These are phyloP conservation scores for Pangasius sanitwongsei DNA, from an alignment of 2,797 vertebrate genomes.

Conservation along the genomic window DNA sequence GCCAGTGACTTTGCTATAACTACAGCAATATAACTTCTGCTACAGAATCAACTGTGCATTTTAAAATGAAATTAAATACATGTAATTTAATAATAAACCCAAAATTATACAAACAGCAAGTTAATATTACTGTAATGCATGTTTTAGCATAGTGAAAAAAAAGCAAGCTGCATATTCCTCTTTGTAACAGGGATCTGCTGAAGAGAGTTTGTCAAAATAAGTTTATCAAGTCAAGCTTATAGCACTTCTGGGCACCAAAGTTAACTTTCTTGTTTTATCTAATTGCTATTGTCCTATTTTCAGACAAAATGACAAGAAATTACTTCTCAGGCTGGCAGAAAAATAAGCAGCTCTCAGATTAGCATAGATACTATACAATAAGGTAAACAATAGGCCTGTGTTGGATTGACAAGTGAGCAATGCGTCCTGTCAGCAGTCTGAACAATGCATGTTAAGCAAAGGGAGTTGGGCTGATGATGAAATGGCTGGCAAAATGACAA, in stretches of 20 bases:
- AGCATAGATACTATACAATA: constrained; percentile 49
- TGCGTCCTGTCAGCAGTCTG: constrained; percentile 36
- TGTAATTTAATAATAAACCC: not conserved
- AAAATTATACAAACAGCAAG: not conserved
- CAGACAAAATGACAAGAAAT: constrained; percentile 31
- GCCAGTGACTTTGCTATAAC: not conserved
- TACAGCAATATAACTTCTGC: not conserved
- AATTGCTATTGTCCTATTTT: constrained; percentile 19
- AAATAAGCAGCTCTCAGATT: constrained; percentile 52
- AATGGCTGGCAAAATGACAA: constrained; percentile 36
- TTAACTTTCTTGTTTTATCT: constrained; percentile 20
- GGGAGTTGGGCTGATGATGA: constrained; percentile 31
- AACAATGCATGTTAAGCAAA: constrained; percentile 46
- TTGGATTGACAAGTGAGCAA: constrained; percentile 50
- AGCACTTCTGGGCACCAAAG: not conserved
- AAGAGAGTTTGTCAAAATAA: not conserved
- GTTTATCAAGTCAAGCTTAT: constrained; percentile 16
- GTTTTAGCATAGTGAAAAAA: not conserved
- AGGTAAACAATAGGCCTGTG: constrained; percentile 39
- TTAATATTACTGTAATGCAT: not conserved
- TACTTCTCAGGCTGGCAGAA: constrained; percentile 35
- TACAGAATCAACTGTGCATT: not conserved
- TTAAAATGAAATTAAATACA: not conserved
- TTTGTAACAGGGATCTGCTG: not conserved
- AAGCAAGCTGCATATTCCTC: not conserved